Evolutionary conservation across 2,113 vertebrate genomes (phyloP).

Genomic region (Pungitius pungitius): DNA sequence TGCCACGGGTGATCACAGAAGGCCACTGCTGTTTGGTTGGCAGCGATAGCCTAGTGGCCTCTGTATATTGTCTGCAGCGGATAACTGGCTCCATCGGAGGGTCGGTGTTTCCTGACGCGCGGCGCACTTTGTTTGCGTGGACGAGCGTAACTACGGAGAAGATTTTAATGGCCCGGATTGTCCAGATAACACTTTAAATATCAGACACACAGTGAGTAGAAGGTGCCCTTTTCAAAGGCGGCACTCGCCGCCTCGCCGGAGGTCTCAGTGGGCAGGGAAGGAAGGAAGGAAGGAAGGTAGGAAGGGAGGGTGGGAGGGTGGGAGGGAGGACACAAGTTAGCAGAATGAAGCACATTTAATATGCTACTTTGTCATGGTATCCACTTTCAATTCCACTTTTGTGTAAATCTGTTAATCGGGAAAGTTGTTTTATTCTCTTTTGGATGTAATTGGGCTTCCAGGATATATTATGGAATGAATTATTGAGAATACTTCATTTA

Average conservation of each 20-base stretch:
- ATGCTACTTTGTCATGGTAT: conserved; percentile 44
- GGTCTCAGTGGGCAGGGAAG: conserved; percentile 14
- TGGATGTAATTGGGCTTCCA: conserved; percentile 40
- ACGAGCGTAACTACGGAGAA: background rate
- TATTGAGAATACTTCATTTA: conserved; percentile 48
- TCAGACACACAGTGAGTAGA: conserved; percentile 49
- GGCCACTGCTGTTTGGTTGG: conserved; percentile 50
- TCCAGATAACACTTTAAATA: conserved; percentile 53
- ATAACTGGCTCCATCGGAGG: conserved; percentile 51
- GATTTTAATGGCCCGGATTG: conserved; percentile 45
- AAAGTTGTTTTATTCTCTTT: conserved; percentile 11
- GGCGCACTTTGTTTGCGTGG: conserved; percentile 23
- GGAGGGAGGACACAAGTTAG: conserved; percentile 6
- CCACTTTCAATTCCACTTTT: conserved; percentile 25
- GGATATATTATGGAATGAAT: conserved; percentile 53
- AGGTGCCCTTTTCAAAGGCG: conserved; percentile 47
- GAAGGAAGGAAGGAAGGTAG: background rate
- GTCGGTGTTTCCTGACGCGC: conserved; percentile 44
- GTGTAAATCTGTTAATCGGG: conserved; percentile 38
- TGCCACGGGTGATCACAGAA: conserved; percentile 46
- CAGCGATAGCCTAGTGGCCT: conserved; percentile 34
- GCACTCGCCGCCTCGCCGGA: conserved; percentile 31
- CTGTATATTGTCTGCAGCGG: conserved; percentile 52
- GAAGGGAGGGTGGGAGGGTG: background rate
- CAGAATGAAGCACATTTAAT: conserved; percentile 40